Conservation (phyloP, 2,113 vertebrate genomes). For the Ophthalmolycus amberensis region DNA sequence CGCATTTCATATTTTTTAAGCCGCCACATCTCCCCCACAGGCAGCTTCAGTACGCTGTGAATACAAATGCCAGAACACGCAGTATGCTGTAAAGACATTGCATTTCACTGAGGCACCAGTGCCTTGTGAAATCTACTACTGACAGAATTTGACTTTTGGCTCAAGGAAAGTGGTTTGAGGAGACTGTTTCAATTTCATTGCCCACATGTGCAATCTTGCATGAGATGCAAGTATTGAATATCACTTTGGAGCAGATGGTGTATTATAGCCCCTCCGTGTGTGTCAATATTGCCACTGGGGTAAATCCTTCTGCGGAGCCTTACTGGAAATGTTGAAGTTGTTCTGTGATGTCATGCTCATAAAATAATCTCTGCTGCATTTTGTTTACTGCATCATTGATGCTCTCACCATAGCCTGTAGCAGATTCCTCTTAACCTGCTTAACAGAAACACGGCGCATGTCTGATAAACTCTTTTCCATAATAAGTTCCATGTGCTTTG, state of each 20-base stretch:
- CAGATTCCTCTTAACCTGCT: conserved; percentile 28
- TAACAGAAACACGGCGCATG: conserved; percentile 7
- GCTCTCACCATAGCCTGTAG: neutral
- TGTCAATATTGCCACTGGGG: conserved; percentile 41
- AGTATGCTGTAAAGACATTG: conserved; percentile 54
- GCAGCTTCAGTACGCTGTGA: conserved; percentile 52
- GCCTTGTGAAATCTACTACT: conserved; percentile 51
- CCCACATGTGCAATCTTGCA: conserved; percentile 60
- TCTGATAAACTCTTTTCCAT: conserved; percentile 36
- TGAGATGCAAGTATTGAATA: conserved; percentile 58
- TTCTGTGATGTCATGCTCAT: conserved; percentile 22
- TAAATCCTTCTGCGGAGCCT: conserved; percentile 45
- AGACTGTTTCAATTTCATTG: conserved; percentile 51
- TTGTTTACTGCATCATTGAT: conserved; percentile 40
- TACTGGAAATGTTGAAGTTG: conserved; percentile 43
- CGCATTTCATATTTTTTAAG: conserved; percentile 60
- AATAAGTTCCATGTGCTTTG: conserved; percentile 24
- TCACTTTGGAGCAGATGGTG: conserved; percentile 65
- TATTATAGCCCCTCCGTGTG: conserved; percentile 41
- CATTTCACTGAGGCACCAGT: conserved; percentile 51
- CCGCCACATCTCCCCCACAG: conserved; percentile 51
- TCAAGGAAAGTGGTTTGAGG: conserved; percentile 50
- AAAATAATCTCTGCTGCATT: conserved; percentile 17
- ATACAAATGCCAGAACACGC: conserved; percentile 64
- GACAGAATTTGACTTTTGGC: conserved; percentile 67